Base-by-base conservation (phyloP, 2,888 invertebrate genomes). In the Xanthia icteritia region DNA sequence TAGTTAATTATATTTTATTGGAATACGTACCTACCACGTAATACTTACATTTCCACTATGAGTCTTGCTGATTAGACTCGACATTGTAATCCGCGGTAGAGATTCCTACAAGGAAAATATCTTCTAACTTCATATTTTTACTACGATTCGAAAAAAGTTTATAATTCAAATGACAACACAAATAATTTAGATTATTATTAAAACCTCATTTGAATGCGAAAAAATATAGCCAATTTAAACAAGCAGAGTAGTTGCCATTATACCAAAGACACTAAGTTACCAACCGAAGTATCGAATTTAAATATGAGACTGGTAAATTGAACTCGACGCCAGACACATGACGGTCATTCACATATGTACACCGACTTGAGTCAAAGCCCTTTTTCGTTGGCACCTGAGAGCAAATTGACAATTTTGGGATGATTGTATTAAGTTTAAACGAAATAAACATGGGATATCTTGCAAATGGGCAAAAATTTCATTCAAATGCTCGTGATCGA, bases 231-330 rank as follows among this genome's bases (percentile, higher is more conserved):
- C n/a, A n/a, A n/a, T n/a, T n/a, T n/a, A n/a, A n/a, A 60, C 36
- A 63, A 51, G 71, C 48, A 51, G 51, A 20, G n/a, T n/a, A n/a
- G n/a, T n/a, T n/a, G n/a, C n/a, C n/a, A n/a, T n/a, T n/a, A n/a
- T n/a, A n/a, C n/a, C n/a, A n/a, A n/a, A n/a, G n/a, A n/a, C n/a
- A n/a, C n/a, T n/a, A n/a, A n/a, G n/a, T n/a, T n/a, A n/a, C n/a
- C n/a, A n/a, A 60, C 23, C 23, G 36, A 68, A 36, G 63, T 60
- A 64, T 60, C 27, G 63, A 84, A 87, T 80, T 85, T 79, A 76
- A 87, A 81, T 77, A 79, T 78, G 72, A 56, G 63, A 71, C 78
- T 63, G 51, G 82, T 82, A 84, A 86, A 83, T 86, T 88, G 81
- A 73, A 75, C 51, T 78, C 65, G 78, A 76, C 75, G 71, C 77